Evolutionary conservation across 2,113 vertebrate genomes (phyloP).

Genomic region (Hippocampus zosterae): DNA sequence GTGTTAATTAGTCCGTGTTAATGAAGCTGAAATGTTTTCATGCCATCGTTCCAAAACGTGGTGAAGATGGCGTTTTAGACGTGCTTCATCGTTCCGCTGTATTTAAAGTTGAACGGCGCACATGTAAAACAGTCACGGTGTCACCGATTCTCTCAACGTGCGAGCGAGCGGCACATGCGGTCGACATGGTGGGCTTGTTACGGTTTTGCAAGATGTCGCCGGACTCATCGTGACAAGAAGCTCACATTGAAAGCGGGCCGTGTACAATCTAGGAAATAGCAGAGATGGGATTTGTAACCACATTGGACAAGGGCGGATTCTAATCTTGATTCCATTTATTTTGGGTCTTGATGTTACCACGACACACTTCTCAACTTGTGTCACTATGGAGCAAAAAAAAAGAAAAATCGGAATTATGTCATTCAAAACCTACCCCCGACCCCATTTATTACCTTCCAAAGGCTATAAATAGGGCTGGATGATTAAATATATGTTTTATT

Average conservation of each 20-base stretch:
- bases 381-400: not conserved
- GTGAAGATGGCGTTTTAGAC: not conserved
- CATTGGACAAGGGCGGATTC: no score
- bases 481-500: no score
- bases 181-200: not conserved
- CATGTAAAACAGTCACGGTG: not conserved
- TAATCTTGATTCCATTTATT: no score
- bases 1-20: not conserved
- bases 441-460: no score
- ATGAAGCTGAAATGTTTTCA: slow-evolving; percentile 1
- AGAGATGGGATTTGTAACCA: no score
- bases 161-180: not conserved
- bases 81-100: not conserved
- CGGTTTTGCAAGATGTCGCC: no score
- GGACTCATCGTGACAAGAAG: no score
- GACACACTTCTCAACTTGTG: not conserved
- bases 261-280: no score
- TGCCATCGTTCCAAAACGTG: not conserved
- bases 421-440: not conserved
- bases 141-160: not conserved
- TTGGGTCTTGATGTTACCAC: not conserved
- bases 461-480: no score
- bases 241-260: no score
- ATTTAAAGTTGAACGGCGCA: not conserved
- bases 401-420: not conserved